Conservation (phyloP, 64 coral and sea anemone species). For the Montipora efflorescens region DNA sequence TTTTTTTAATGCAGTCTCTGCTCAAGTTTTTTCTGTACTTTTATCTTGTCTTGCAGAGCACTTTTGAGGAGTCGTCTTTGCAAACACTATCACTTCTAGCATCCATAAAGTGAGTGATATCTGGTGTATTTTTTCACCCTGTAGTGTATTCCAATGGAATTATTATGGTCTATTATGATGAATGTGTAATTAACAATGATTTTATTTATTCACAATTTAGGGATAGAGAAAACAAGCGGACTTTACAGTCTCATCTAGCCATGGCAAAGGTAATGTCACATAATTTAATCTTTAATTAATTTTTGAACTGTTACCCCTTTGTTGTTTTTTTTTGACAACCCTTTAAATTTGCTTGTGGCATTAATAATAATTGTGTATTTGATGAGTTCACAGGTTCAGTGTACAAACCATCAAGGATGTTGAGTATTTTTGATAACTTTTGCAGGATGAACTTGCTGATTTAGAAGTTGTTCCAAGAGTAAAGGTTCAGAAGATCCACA, state of each 20-base stretch:
- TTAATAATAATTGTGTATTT: no score
- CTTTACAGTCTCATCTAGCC: slow-evolving; percentile 55
- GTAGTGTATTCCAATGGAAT: not conserved
- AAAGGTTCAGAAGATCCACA: slow-evolving; percentile 91
- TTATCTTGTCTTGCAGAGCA: not conserved
- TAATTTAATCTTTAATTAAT: no score
- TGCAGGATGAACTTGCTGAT: slow-evolving; percentile 95
- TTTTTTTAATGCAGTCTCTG: no score
- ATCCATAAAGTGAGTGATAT: slow-evolving; percentile 72
- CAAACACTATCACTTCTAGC: slow-evolving; percentile 86
- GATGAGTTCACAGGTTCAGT: no score
- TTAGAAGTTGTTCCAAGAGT: slow-evolving; percentile 91
- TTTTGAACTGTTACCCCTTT: no score
- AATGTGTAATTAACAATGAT: not conserved
- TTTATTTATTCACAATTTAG: slow-evolving; percentile 31
- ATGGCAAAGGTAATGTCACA: slow-evolving; percentile 60
- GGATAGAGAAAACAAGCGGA: slow-evolving; percentile 74
- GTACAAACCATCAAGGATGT: not conserved
- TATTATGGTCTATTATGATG: not conserved
- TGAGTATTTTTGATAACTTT: not conserved
- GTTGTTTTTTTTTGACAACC: not conserved
- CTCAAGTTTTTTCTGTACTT: not conserved
- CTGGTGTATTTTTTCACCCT: not conserved
- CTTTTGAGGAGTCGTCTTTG: slow-evolving; percentile 66
- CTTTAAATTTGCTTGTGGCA: no score